These are phyloP conservation scores for Alviniconcha strummeri DNA, from an alignment of 2,888 invertebrate genomes.

Conservation along the genomic window DNA sequence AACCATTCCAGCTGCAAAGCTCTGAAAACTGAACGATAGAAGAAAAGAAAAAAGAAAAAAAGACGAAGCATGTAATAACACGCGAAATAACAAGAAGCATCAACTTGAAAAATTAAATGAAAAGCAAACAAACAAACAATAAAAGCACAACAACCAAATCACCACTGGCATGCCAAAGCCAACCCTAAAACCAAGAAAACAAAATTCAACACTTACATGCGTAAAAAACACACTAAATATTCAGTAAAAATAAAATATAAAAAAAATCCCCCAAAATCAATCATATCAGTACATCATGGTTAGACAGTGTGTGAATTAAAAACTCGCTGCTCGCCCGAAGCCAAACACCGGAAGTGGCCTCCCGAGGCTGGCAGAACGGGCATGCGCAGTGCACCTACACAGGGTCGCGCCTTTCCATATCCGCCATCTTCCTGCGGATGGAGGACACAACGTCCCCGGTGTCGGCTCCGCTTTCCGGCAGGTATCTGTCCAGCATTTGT, in stretches of 20 bases:
- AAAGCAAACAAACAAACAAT: not conserved
- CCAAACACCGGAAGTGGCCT: conserved; percentile 20
- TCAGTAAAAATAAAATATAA: not conserved
- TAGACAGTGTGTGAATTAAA: no score
- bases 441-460: conserved; percentile 24
- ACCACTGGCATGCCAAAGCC: not conserved
- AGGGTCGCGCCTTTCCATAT: conserved; percentile 35
- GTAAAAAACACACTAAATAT: not conserved
- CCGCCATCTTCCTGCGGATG: conserved; percentile 34
- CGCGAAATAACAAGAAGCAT: not conserved
- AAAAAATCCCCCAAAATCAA: not conserved
- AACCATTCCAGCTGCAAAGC: not conserved
- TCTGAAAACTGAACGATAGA: no score
- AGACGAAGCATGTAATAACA: not conserved
- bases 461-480: conserved; percentile 32
- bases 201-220: not conserved
- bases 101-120: not conserved
- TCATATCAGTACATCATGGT: not conserved
- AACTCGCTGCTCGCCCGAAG: not conserved
- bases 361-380: conserved; percentile 10
- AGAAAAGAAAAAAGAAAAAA: not conserved
- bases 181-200: not conserved
- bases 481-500: conserved; percentile 65
- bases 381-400: conserved; percentile 24
- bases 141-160: not conserved